A percentile compares a stretch with the other conserved stretches of the same genome.
phyloP scores from a whole-genome alignment of 2,113 vertebrate species.

The Nannobrachium achirus region DNA sequence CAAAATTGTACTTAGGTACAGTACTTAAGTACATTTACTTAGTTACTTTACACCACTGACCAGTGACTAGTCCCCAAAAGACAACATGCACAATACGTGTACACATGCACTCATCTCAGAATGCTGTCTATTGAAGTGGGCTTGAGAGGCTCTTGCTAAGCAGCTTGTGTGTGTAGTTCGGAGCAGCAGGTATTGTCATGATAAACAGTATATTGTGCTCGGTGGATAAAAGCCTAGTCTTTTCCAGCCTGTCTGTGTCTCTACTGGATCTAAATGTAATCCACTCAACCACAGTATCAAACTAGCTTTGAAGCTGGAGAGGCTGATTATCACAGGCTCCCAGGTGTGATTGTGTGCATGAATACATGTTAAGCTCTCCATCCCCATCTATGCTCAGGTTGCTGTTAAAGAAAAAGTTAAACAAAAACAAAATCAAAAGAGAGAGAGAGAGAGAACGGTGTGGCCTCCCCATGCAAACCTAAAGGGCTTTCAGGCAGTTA shows the following conservation, averaged over 20 bases:
- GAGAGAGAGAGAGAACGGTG: too few species aligned
- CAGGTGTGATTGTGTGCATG: neutral
- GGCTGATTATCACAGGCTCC: neutral
- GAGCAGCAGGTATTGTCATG: conserved; percentile 42
- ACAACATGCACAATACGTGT: neutral
- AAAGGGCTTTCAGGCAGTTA: too few species aligned
- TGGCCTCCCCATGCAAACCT: too few species aligned
- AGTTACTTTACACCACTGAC: too few species aligned
- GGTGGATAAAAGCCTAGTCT: conserved; percentile 39
- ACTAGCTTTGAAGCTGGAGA: conserved; percentile 32
- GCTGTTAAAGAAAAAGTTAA: too few species aligned
- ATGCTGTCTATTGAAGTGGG: conserved; percentile 16
- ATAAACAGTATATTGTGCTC: conserved; percentile 47
- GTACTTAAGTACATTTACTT: too few species aligned
- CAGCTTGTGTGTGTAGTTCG: conserved; percentile 29
- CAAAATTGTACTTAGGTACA: too few species aligned
- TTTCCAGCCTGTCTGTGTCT: conserved; percentile 10
- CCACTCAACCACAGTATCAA: conserved; percentile 32
- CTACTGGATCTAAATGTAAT: conserved; percentile 44
- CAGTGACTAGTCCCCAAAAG: neutral
- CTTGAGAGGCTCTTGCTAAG: conserved; percentile 34
- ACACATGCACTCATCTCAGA: neutral
- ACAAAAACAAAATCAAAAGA: too few species aligned
- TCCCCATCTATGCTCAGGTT: too few species aligned
- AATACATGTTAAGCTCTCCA: too few species aligned